Conservation (phyloP, 2,888 invertebrate species). For the Elaeidobius kamerunicus region DNA sequence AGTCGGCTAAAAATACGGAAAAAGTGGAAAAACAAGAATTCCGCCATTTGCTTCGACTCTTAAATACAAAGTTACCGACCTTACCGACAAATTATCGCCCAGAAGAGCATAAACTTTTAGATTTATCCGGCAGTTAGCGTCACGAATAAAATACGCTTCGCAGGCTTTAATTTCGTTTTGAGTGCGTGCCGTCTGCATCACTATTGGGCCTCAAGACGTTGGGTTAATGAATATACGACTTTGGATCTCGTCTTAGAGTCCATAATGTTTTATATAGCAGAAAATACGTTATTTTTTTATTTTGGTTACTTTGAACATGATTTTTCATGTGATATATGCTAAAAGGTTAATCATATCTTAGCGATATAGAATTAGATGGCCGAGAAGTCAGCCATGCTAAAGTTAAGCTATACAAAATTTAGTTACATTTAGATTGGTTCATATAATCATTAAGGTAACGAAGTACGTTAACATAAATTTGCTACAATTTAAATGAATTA, state of each 20-base stretch:
- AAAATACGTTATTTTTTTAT: too few species aligned
- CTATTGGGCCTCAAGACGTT: conserved; percentile 19
- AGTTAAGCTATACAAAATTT: too few species aligned
- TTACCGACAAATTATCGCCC: conserved; percentile 32
- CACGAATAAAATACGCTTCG: conserved; percentile 29
- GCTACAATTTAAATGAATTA: too few species aligned
- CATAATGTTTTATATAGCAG: too few species aligned
- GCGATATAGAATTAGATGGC: too few species aligned
- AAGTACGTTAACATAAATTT: background rate
- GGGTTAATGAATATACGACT: conserved; percentile 24
- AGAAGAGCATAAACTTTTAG: conserved; percentile 30
- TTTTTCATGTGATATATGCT: too few species aligned
- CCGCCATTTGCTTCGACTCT: conserved; percentile 19
- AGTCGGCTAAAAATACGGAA: conserved; percentile 8
- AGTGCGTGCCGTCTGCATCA: conserved; percentile 29
- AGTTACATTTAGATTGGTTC: too few species aligned
- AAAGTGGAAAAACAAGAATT: conserved; percentile 18
- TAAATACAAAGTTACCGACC: conserved; percentile 30
- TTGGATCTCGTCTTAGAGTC: background rate
- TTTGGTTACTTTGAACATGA: background rate
- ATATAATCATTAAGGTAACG: background rate
- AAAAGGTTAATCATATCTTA: too few species aligned
- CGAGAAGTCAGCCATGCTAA: too few species aligned
- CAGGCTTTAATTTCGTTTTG: conserved; percentile 32
- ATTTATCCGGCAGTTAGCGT: conserved; percentile 32